A percentile compares a stretch with the other conserved stretches of the same genome.
Conservation (phyloP, 37 sponge, comb jelly and placozoan genomes). For the Oscarella lobularis region DNA sequence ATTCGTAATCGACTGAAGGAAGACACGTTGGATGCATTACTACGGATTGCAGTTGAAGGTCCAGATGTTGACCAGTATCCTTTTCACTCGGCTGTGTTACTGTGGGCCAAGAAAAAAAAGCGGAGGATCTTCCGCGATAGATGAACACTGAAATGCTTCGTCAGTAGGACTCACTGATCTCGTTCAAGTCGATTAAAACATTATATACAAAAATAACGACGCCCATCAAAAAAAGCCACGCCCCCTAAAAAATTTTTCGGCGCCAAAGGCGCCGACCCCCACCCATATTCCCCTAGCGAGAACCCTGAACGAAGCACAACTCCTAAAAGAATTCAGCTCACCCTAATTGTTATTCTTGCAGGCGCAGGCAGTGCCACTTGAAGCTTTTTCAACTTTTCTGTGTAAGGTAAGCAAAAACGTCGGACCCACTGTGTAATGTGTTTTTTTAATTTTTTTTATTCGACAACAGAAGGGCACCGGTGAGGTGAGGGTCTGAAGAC, state of each 20-base stretch:
- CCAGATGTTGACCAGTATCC: neutral
- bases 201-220: neutral
- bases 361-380: no score
- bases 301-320: no score
- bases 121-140: neutral
- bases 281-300: neutral
- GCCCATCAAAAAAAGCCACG: neutral
- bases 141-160: neutral
- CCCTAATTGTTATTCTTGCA: no score
- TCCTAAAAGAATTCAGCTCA: no score
- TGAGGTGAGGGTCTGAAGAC: no score
- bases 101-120: conserved; percentile 3
- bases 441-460: no score
- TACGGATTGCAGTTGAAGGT: conserved; percentile 7
- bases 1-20: conserved; percentile 7
- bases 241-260: neutral
- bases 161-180: no score
- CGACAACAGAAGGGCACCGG: no score
- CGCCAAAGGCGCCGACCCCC: neutral
- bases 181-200: no score
- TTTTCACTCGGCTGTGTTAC: neutral
- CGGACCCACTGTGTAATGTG: no score
- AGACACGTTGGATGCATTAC: neutral
- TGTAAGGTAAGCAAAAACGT: no score
- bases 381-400: no score